phyloP scores from a whole-genome alignment of 2,888 invertebrate species.

The Drosophila borealis region DNA sequence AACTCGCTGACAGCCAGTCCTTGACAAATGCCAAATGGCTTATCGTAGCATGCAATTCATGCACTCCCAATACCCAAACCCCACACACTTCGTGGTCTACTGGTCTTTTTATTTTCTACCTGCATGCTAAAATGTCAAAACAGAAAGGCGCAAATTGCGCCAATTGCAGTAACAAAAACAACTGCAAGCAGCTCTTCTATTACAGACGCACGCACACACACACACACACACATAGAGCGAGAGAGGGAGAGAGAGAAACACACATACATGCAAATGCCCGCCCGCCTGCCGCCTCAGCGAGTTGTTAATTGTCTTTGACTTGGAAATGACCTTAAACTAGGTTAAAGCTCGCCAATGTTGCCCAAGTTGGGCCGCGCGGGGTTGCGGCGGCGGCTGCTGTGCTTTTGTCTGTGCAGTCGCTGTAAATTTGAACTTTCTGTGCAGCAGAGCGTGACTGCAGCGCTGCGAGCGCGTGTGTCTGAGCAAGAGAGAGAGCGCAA shows the following conservation, averaged over 20 bases:
- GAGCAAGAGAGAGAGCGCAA: slow-evolving; percentile 27
- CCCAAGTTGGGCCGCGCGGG: slow-evolving; percentile 34
- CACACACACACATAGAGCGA: not conserved
- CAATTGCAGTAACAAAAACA: slow-evolving; percentile 20
- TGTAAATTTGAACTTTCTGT: slow-evolving; percentile 71
- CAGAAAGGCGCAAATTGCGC: slow-evolving; percentile 36
- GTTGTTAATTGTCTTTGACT: slow-evolving; percentile 72
- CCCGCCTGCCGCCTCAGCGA: slow-evolving; percentile 18
- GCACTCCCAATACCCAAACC: not conserved
- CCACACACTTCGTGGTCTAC: not conserved
- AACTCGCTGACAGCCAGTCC: slow-evolving; percentile 41
- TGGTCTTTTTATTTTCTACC: slow-evolving; percentile 20
- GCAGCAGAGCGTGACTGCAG: slow-evolving; percentile 63
- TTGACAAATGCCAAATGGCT: slow-evolving; percentile 58
- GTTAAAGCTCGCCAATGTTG: slow-evolving; percentile 81
- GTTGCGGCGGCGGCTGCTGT: slow-evolving; percentile 18
- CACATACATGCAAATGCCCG: slow-evolving; percentile 1
- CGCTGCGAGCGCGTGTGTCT: not conserved
- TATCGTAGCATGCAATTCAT: slow-evolving; percentile 28
- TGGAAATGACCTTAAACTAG: slow-evolving; percentile 83
- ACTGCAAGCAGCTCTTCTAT: slow-evolving; percentile 23
- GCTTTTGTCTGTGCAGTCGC: slow-evolving; percentile 42
- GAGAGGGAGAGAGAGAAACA: not conserved
- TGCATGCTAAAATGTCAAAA: slow-evolving; percentile 47
- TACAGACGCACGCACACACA: slow-evolving; percentile 7